These are phyloP conservation scores for Pterocles gutturalis DNA, from an alignment of 2,113 vertebrate genomes.

Conservation along the genomic window DNA sequence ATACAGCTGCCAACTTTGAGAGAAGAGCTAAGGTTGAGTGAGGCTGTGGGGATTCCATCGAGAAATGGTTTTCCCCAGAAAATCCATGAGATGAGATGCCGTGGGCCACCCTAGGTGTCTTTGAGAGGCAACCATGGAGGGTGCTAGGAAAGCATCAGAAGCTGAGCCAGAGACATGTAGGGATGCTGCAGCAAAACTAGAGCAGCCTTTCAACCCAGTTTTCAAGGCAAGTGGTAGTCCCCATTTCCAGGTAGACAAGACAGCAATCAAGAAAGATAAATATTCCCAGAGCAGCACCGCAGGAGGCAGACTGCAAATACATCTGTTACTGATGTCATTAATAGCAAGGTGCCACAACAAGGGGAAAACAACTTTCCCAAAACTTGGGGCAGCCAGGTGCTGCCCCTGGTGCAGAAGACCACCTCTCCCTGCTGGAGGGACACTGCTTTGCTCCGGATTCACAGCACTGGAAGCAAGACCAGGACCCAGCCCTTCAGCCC, in stretches of 20 bases:
- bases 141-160: background rate
- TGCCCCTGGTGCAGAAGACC: rapidly evolving
- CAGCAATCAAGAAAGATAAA: background rate
- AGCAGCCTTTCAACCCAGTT: background rate
- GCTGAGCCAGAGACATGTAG: background rate
- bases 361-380: background rate
- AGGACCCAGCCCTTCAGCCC: background rate
- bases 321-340: background rate
- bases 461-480: background rate
- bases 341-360: background rate
- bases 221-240: background rate
- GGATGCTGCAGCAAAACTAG: background rate
- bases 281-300: background rate
- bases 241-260: background rate
- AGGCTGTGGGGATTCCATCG: rapidly evolving
- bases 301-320: background rate
- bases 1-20: background rate
- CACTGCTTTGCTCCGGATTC: rapidly evolving
- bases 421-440: rapidly evolving
- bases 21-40: background rate
- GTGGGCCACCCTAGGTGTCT: background rate
- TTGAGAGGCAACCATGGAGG: background rate
- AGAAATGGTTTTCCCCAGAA: background rate
- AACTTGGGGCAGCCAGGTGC: background rate
- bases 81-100: background rate